A percentile compares a stretch with the other conserved stretches of the same genome.
phyloP scores from a whole-genome alignment of 2,888 invertebrate species.

The Heliconius erato region DNA sequence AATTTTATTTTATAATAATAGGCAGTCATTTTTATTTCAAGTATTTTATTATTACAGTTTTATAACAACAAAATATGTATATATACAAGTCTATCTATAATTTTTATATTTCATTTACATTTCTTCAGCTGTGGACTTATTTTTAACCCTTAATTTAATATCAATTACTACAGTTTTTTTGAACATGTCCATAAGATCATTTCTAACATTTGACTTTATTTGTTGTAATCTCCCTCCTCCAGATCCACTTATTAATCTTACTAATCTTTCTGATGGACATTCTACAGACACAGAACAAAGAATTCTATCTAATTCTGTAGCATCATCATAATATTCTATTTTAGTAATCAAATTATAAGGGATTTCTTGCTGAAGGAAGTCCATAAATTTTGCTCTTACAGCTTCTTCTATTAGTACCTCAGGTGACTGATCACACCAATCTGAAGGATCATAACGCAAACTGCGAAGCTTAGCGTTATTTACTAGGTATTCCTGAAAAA shows the following conservation, averaged over 20 bases:
- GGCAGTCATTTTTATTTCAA: not conserved
- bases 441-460: slow-evolving; percentile 89
- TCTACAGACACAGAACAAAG: slow-evolving; percentile 86
- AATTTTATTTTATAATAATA: not conserved
- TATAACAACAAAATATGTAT: not conserved
- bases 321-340: slow-evolving; percentile 88
- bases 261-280: slow-evolving; percentile 87
- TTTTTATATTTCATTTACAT: not conserved
- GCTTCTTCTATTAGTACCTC: slow-evolving; percentile 89
- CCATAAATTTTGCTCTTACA: slow-evolving; percentile 93
- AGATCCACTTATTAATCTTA: slow-evolving; percentile 88
- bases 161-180: slow-evolving; percentile 84
- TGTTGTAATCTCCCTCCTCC: slow-evolving; percentile 89
- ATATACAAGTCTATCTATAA: not conserved
- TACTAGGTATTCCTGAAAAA: slow-evolving; percentile 88
- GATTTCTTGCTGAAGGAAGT: slow-evolving; percentile 93
- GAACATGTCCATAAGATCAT: slow-evolving; percentile 88
- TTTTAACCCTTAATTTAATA: slow-evolving; percentile 66
- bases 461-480: slow-evolving; percentile 87
- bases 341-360: slow-evolving; percentile 91
- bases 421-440: slow-evolving; percentile 91
- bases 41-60: not conserved
- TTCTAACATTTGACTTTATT: slow-evolving; percentile 88
- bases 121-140: slow-evolving; percentile 57
- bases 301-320: slow-evolving; percentile 80